A percentile compares a stretch with the other conserved stretches of the same genome.
These are phyloP conservation scores for Apocheima hispidaria DNA, from an alignment of 2,888 invertebrate species.

Conservation along the genomic window DNA sequence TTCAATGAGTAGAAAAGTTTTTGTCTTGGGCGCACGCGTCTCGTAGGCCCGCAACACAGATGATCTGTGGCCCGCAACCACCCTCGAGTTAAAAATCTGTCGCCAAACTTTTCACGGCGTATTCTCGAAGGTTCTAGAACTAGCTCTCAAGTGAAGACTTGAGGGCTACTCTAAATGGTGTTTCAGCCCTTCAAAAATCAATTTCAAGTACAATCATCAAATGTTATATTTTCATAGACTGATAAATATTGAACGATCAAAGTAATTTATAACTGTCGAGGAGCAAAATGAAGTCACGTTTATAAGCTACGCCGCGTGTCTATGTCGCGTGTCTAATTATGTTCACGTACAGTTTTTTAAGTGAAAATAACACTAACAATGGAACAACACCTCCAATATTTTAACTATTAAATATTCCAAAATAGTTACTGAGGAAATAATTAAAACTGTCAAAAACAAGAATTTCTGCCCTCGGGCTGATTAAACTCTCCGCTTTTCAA, in stretches of 20 bases:
- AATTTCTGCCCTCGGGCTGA: constrained; percentile 15
- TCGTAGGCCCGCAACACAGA: no score
- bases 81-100: no score
- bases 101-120: no score
- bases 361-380: not conserved
- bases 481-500: constrained; percentile 26
- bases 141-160: no score
- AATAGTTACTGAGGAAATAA: constrained; percentile 38
- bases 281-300: not conserved
- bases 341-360: not conserved
- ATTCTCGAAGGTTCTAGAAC: no score
- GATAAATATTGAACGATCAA: not conserved
- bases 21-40: no score
- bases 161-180: no score
- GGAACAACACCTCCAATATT: constrained; percentile 19
- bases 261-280: not conserved
- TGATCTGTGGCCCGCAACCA: no score
- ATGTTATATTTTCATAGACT: not conserved
- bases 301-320: not conserved
- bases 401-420: constrained; percentile 41
- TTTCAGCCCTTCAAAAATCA: no score
- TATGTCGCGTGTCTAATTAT: not conserved
- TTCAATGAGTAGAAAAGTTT: no score
- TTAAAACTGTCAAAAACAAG: constrained; percentile 42
- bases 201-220: not conserved